Percentiles rank a stretch among this genome's conserved stretches.
These are phyloP conservation scores for Poecilia velifera DNA, from an alignment of 2,797 vertebrate species.

Conservation along the genomic window DNA sequence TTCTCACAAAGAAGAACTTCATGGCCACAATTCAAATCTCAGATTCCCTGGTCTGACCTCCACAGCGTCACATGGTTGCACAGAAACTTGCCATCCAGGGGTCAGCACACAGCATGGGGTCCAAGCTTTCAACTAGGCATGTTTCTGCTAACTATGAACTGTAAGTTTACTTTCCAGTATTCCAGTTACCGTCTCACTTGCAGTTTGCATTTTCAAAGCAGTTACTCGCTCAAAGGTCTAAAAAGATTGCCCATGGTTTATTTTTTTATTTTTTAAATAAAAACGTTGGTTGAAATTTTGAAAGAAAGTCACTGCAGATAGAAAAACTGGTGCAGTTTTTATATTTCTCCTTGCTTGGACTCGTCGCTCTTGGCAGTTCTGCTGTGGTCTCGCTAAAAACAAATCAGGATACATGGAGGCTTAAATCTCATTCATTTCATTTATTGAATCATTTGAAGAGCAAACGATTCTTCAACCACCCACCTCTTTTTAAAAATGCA, in stretches of 20 bases:
- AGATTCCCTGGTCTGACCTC: background rate
- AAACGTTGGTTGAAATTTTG: background rate
- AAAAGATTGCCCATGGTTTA: background rate
- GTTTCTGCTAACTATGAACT: background rate
- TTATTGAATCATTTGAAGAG: too few relatives aligned
- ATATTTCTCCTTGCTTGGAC: background rate
- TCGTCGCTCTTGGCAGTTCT: background rate
- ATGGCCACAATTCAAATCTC: background rate
- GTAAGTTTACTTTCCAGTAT: background rate
- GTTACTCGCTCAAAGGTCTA: background rate
- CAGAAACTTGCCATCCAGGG: background rate
- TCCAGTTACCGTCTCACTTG: background rate
- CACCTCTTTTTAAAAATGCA: too few relatives aligned
- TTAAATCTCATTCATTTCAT: background rate
- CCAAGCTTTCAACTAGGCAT: background rate
- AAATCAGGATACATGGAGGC: background rate
- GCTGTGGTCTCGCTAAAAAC: background rate
- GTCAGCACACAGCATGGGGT: background rate
- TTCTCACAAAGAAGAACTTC: background rate
- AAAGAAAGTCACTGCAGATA: background rate
- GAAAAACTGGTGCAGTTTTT: background rate
- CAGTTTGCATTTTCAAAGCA: background rate
- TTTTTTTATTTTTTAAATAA: background rate
- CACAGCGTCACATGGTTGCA: background rate
- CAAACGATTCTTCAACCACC: too few relatives aligned